Evolutionary conservation across 92 coral and sea anemone species (phyloP).

Genomic region (Heteractis magnifica): DNA sequence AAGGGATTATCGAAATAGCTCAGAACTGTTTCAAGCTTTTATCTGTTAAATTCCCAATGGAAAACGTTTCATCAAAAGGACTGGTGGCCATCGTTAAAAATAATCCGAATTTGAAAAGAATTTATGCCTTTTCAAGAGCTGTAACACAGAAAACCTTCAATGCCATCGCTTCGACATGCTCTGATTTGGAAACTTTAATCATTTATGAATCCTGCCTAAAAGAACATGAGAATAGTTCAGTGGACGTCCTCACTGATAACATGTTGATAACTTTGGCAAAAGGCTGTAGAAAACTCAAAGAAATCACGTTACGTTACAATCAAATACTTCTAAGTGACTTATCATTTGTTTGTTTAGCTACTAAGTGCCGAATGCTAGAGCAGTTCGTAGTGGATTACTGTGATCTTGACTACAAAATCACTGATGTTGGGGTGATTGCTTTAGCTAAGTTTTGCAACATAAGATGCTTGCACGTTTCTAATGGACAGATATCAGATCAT

Average conservation of each 20-base stretch:
- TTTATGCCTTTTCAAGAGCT: constrained; percentile 86
- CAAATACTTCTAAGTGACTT: constrained; percentile 82
- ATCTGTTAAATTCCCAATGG: constrained; percentile 76
- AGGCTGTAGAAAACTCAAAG: constrained; percentile 72
- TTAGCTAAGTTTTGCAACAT: constrained; percentile 82
- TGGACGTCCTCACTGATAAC: constrained; percentile 70
- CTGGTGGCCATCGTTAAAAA: constrained; percentile 72
- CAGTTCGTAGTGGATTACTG: constrained; percentile 90
- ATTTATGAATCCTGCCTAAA: constrained; percentile 88
- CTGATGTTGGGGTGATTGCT: constrained; percentile 86
- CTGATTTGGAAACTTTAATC: constrained; percentile 69
- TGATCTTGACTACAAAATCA: constrained; percentile 77
- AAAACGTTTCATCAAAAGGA: constrained; percentile 78
- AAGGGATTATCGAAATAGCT: constrained; percentile 72
- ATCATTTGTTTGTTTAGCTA: constrained; percentile 66
- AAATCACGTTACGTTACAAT: constrained; percentile 79
- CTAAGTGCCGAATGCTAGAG: constrained; percentile 76
- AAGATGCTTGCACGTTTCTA: constrained; percentile 79
- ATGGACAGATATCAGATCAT: constrained; percentile 85
- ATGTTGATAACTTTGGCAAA: constrained; percentile 79
- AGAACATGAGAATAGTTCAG: constrained; percentile 64
- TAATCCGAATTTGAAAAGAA: constrained; percentile 62
- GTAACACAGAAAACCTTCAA: constrained; percentile 78
- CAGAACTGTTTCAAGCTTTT: constrained; percentile 69
- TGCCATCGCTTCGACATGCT: constrained; percentile 58